Evolutionary conservation across 2,113 vertebrate species (phyloP).

Genomic region (Peromyscus californicus): DNA sequence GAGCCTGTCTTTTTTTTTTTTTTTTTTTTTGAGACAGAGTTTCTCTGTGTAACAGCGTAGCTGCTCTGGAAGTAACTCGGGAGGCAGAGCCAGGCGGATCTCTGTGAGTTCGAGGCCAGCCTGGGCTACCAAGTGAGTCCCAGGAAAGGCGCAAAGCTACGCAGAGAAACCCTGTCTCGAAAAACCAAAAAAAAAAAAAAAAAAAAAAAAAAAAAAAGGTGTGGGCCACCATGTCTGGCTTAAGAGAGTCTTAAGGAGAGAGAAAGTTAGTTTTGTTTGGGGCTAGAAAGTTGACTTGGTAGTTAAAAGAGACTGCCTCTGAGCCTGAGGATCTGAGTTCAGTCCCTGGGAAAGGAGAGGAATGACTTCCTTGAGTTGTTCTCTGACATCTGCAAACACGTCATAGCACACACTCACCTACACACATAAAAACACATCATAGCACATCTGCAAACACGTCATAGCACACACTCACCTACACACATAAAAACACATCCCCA

Average conservation of each 20-base stretch:
- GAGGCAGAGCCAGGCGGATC: no score
- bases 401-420: background rate
- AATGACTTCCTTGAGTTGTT: background rate
- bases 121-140: no score
- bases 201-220: no score
- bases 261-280: background rate
- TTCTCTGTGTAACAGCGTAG: background rate
- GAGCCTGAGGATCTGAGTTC: background rate
- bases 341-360: background rate
- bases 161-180: no score
- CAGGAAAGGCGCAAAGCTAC: no score
- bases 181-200: no score
- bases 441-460: background rate
- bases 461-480: background rate
- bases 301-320: background rate
- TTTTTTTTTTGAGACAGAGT: background rate
- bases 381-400: background rate
- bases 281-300: background rate
- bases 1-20: background rate
- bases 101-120: no score
- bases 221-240: background rate
- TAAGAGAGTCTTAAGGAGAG: background rate
- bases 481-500: background rate
- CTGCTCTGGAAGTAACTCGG: background rate
- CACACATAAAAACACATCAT: no score